Base-by-base conservation (phyloP, 2,113 vertebrate genomes). In the Coracopsis vasa region DNA sequence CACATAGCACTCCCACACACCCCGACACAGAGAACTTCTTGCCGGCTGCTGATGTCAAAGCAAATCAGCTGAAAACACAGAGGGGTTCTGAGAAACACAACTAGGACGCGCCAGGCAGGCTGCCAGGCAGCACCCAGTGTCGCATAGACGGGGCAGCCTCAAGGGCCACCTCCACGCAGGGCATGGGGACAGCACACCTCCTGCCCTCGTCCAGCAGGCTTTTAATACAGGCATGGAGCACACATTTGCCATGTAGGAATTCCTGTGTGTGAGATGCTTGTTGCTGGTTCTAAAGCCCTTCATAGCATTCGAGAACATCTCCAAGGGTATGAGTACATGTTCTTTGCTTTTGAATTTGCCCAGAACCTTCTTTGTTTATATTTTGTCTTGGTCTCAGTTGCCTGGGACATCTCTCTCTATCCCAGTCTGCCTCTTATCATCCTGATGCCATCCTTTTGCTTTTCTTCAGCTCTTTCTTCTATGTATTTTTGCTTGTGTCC, bases 1-100 rank as follows among this genome's bases (percentile, higher is more conserved):
- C 96, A 97, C 94, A 96, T 93, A 96, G 95, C 96, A 96, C 96
- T 96, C 96, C 96, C 96, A 97, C 96, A 31, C 96, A 89, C 31
- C 91, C 94, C 95, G 88, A 96, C 96, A 96, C 88, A 66, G 91
- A 95, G 95, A 96, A 94, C 95, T 96, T 97, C 94, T 96, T 89
- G 92, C 95, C 67, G 65, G 95, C 96, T 95, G 94, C 88, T 96
- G 96, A 96, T 95, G 96, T 96, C 96, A 97, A 95, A 97, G 96
- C 94, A 97, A 97, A 96, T 96, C 95, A 96, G 92, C 88, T 92
- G 92, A 86, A 96, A 96, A 93, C 86, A 96, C 80, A 1, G 83
- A 91, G 80, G 86, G 91, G 60, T 94, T 95, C 96, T 95, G 58
- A 92, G 96, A 96, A 97, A 85, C 80, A 92, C 91, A 94, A 89